A percentile compares a stretch with the other conserved stretches of the same genome.
phyloP scores from a whole-genome alignment of 2,888 invertebrate species.

The Zygaena filipendulae region DNA sequence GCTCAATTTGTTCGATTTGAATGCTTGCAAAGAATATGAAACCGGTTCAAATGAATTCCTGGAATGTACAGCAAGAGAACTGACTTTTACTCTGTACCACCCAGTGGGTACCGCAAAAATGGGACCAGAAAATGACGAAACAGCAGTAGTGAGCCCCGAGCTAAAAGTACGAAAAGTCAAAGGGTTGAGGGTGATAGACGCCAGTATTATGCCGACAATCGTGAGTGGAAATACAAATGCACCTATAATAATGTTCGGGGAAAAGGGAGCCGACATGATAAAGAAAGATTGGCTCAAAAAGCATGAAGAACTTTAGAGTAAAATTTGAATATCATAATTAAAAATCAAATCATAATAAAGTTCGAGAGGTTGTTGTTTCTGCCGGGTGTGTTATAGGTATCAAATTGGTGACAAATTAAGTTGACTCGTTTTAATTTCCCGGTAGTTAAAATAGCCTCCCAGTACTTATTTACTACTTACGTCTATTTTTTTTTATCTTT shows the following conservation, averaged over 20 bases:
- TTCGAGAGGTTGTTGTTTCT: too few species aligned
- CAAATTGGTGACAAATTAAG: too few species aligned
- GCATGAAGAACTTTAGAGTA: too few species aligned
- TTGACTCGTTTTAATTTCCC: too few species aligned
- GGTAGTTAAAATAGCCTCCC: too few species aligned
- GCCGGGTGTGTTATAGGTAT: too few species aligned
- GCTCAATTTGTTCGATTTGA: slow-evolving; percentile 33
- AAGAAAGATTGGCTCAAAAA: slow-evolving; percentile 14
- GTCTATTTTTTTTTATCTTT: too few species aligned
- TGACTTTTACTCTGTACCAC: slow-evolving; percentile 65
- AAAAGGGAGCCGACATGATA: slow-evolving; percentile 16
- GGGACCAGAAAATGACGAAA: slow-evolving; percentile 52
- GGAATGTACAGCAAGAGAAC: slow-evolving; percentile 38
- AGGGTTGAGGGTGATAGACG: slow-evolving; percentile 71
- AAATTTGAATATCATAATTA: too few species aligned
- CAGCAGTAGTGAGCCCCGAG: slow-evolving; percentile 21
- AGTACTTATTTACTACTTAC: too few species aligned
- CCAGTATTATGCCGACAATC: slow-evolving; percentile 73
- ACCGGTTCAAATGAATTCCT: slow-evolving; percentile 28
- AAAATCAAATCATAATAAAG: too few species aligned
- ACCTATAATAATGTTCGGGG: slow-evolving; percentile 29
- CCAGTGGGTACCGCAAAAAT: slow-evolving; percentile 71
- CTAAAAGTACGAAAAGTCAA: slow-evolving; percentile 31
- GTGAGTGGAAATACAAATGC: slow-evolving; percentile 73
- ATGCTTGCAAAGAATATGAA: slow-evolving; percentile 29